Conservation (phyloP, 2,113 vertebrate genomes). For the Cynopterus brachyotis region DNA sequence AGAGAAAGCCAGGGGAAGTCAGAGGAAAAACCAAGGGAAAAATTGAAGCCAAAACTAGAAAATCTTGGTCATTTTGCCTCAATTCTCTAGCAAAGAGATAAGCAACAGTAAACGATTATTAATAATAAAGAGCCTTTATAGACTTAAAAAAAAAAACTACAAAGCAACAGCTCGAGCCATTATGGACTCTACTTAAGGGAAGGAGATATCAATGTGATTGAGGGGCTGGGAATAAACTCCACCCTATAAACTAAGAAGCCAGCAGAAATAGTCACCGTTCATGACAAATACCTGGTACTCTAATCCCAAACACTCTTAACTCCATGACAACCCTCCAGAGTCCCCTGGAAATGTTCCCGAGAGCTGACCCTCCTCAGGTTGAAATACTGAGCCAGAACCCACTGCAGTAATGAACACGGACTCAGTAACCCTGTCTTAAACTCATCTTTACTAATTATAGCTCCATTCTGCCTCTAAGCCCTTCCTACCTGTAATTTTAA, state of each 20-base stretch:
- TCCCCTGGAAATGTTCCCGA: slow-evolving; percentile 34
- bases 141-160: not conserved
- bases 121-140: not conserved
- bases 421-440: not conserved
- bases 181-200: not conserved
- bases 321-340: slow-evolving; percentile 68
- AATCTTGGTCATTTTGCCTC: not conserved
- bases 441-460: slow-evolving; percentile 40
- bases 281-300: slow-evolving; percentile 14
- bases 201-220: slow-evolving; percentile 47
- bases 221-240: slow-evolving; percentile 14
- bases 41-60: not conserved
- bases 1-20: not conserved
- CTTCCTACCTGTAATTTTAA: slow-evolving; percentile 30
- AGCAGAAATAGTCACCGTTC: slow-evolving; percentile 51
- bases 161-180: not conserved
- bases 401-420: not conserved
- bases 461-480: not conserved
- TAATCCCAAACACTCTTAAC: slow-evolving; percentile 52
- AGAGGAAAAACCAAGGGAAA: not conserved
- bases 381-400: not conserved
- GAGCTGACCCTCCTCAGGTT: not conserved
- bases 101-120: not conserved
- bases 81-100: not conserved
- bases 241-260: slow-evolving; percentile 32